Evolutionary conservation across 2,888 invertebrate species (phyloP).

Genomic region (Geophilus truncorum): DNA sequence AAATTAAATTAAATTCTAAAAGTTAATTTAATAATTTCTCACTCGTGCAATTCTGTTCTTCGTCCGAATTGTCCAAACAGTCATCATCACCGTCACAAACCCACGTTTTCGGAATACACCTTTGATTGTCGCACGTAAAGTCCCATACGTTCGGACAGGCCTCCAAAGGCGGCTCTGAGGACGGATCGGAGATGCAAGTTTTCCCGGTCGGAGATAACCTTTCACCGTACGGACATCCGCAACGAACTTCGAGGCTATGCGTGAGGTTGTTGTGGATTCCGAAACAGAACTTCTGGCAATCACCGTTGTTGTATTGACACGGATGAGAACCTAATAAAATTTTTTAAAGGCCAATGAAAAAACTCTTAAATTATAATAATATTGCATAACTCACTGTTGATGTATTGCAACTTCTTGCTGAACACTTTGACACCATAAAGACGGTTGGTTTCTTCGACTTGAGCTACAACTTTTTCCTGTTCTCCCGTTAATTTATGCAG

Average conservation of each 20-base stretch:
- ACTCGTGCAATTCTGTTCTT: conserved; percentile 91
- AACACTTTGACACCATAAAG: conserved; percentile 79
- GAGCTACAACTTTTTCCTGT: conserved; percentile 75
- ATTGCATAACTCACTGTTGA: conserved; percentile 39
- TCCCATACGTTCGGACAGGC: conserved; percentile 89
- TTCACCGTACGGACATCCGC: conserved; percentile 92
- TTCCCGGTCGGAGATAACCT: conserved; percentile 62
- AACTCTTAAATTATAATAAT: background rate
- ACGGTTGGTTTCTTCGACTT: conserved; percentile 83
- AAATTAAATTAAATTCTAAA: too few relatives aligned
- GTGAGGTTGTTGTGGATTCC: conserved; percentile 65
- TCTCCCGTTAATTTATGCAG: conserved; percentile 84
- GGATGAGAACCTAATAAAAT: conserved; percentile 68
- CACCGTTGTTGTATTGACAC: conserved; percentile 76
- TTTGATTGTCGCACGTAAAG: conserved; percentile 87
- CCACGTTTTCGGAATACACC: conserved; percentile 90
- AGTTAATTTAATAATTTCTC: conserved; percentile 37
- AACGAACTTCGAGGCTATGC: conserved; percentile 58
- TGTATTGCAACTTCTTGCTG: conserved; percentile 42
- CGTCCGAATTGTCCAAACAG: conserved; percentile 91
- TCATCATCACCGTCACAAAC: conserved; percentile 95
- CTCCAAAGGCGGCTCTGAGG: conserved; percentile 76
- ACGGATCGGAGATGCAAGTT: conserved; percentile 70
- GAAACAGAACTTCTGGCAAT: conserved; percentile 93
- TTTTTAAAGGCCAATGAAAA: too few relatives aligned